Evolutionary conservation across 2,888 invertebrate species (phyloP), one percentile per base, ranked within the genome.

Genomic region (Suillia variegata): DNA sequence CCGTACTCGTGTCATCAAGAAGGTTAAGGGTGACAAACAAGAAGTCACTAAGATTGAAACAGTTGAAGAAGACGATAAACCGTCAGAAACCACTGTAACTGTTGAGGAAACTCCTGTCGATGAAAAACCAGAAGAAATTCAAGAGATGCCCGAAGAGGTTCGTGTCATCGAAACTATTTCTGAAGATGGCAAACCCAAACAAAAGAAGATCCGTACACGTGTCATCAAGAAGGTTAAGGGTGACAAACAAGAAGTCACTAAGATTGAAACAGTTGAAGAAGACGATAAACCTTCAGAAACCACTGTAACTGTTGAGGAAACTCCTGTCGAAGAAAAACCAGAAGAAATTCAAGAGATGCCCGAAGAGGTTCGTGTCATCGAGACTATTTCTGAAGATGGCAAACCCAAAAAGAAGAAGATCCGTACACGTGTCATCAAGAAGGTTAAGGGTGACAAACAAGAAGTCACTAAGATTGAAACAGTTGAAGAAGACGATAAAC

Each of bases 41-140:
- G 66, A 66, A 42, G 60, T 66, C 17, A 66, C 66, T n/a, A 66
- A 63, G 53, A 66, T 66, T 15, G 66, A 66, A 58, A 66, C 66
- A 12, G 57, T 66, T 24, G 66, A 66, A 15, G 66, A 66, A 15
- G 66, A 66, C 31, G 66, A 60, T 26, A 63, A 66, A 8, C 42
- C 34, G 20, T 59, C 66, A 0, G 66, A 66, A 22, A 65, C 66
- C 0, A 66, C 63, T 1, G 66, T 65, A 1, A 66, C 66, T 0
- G 66, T 66, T 0, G 61, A 66, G 22, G 66, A 65, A 20, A n/a
- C 49, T 18, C 63, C 63, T 0, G 15, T 56, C 0, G 61, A 63
- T 2, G 61, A 62, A 21, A 22, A 54, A 1, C 52, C 47, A 1
- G 61, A 66, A 22, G 54, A 61, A 2, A 18, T 66, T 1, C n/a